Conservation (phyloP, 2,797 vertebrate species). For the Rhinella marina region DNA sequence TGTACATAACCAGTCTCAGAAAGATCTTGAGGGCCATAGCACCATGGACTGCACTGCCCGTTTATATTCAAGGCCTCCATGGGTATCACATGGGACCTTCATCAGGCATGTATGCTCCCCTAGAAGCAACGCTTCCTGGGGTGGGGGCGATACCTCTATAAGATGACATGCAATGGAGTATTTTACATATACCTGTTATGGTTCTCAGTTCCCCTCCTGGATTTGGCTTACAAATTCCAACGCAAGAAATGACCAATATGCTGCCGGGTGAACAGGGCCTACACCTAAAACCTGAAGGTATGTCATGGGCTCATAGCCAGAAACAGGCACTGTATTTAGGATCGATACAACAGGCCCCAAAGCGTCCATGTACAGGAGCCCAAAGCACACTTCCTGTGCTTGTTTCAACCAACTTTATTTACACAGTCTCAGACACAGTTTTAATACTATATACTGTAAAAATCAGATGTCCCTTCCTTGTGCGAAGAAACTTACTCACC, state of each 20-base stretch:
- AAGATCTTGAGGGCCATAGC: background rate
- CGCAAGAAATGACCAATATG: too few species aligned
- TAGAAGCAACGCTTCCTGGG: too few species aligned
- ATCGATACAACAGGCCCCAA: background rate
- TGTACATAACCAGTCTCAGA: background rate
- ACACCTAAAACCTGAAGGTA: background rate
- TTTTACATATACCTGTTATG: too few species aligned
- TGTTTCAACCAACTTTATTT: background rate
- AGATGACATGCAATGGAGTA: too few species aligned
- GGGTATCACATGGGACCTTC: too few species aligned
- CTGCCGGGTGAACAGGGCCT: too few species aligned
- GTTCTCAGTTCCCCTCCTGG: too few species aligned
- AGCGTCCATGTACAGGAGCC: background rate
- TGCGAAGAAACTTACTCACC: background rate
- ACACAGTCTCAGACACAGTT: background rate
- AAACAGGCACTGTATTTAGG: background rate
- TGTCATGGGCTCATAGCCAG: background rate
- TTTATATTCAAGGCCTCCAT: too few species aligned
- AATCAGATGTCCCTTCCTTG: background rate
- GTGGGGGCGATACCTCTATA: background rate
- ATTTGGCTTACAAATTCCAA: too few species aligned
- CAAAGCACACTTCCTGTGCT: background rate
- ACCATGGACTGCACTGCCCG: too few species aligned
- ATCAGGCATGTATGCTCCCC: too few species aligned
- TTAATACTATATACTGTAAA: background rate